Percentiles rank a stretch among this genome's conserved stretches.
phyloP scores from a whole-genome alignment of 2,797 vertebrate genomes.

The Melanotaenia nigrans region DNA sequence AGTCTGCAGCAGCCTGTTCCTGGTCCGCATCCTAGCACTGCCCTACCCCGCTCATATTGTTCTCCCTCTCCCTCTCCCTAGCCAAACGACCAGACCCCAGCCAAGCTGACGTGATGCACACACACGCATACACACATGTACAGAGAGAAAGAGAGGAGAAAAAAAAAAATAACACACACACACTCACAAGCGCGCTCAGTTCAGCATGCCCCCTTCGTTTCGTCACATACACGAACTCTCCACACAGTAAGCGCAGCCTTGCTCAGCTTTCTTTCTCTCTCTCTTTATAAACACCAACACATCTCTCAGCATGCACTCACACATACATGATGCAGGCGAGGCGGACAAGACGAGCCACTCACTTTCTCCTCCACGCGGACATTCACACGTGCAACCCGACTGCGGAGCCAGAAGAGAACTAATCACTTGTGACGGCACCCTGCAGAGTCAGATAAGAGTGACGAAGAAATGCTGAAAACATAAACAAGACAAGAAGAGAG shows the following conservation, averaged over 20 bases:
- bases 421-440: constrained; percentile 64
- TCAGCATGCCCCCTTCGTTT: constrained; percentile 61
- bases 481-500: constrained; percentile 26
- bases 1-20: constrained; percentile 93
- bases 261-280: constrained; percentile 26
- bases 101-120: constrained; percentile 74
- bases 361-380: constrained; percentile 79
- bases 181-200: constrained; percentile 51
- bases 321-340: constrained; percentile 54
- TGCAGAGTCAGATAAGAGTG: constrained; percentile 55
- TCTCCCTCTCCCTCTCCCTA: constrained; percentile 80
- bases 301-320: constrained; percentile 54
- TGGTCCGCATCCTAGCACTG: constrained; percentile 86
- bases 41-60: constrained; percentile 83
- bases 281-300: constrained; percentile 46
- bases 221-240: constrained; percentile 45
- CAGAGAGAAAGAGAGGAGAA: constrained; percentile 2
- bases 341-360: constrained; percentile 67
- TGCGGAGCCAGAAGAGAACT: constrained; percentile 62
- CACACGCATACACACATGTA: constrained; percentile 43
- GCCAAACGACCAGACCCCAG: constrained; percentile 72
- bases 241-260: constrained; percentile 48
- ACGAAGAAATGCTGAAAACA: constrained; percentile 25
- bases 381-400: constrained; percentile 63
- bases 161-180: constrained; percentile 10